phyloP scores from a whole-genome alignment of 2,797 vertebrate genomes.

The Acrossocheilus fasciatus region DNA sequence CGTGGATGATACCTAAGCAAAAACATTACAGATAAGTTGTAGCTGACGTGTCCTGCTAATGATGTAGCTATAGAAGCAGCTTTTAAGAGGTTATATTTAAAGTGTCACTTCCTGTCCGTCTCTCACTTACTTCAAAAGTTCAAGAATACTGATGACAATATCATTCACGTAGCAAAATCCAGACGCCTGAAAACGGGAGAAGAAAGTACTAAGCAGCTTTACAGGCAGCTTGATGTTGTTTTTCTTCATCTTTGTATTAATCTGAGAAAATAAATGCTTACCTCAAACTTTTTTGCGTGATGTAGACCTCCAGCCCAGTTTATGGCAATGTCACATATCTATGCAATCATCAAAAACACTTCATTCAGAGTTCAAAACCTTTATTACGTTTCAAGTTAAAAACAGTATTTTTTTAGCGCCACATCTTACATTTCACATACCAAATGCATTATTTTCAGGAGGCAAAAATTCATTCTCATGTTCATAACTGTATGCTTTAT shows the following conservation, averaged over 20 bases:
- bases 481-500: neutral
- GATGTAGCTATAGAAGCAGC: too few relatives aligned
- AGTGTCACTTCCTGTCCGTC: neutral
- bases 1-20: slow-evolving; percentile 91
- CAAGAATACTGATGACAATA: slow-evolving; percentile 98
- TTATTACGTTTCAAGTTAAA: neutral
- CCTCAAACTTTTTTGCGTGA: slow-evolving; percentile 99
- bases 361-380: neutral
- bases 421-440: neutral
- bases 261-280: slow-evolving; percentile 63
- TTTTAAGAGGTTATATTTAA: neutral
- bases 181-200: slow-evolving; percentile 83
- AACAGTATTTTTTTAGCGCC: neutral
- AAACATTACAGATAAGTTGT: neutral
- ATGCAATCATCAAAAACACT: slow-evolving; percentile 27
- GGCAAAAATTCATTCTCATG: neutral
- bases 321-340: slow-evolving; percentile 99
- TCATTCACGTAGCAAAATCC: slow-evolving; percentile 99
- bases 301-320: slow-evolving; percentile 98
- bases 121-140: slow-evolving; percentile 91
- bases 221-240: neutral
- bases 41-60: neutral
- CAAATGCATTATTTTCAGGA: neutral
- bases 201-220: neutral
- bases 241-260: neutral